phyloP scores from a whole-genome alignment of 2,888 invertebrate genomes.

The Tetranychus truncatus region DNA sequence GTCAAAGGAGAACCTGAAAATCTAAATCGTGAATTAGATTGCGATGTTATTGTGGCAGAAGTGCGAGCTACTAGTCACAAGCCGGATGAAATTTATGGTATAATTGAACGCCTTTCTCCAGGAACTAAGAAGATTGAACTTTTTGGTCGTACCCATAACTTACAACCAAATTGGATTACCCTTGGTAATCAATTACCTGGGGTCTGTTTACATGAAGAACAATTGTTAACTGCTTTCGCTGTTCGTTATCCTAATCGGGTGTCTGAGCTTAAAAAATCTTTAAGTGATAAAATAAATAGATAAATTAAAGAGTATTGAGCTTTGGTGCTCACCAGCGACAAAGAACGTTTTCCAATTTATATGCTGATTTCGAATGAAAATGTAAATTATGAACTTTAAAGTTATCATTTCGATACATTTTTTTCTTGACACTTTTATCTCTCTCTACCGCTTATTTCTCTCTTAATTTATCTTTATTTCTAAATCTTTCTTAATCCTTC shows the following conservation, averaged over 20 bases:
- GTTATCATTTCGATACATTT: neutral
- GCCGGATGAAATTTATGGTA: conserved; percentile 94
- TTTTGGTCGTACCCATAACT: conserved; percentile 89
- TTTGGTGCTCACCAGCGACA: neutral
- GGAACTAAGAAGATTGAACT: conserved; percentile 91
- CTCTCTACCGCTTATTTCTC: neutral
- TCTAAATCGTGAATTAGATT: conserved; percentile 78
- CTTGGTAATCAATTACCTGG: conserved; percentile 92
- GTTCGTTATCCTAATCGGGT: conserved; percentile 5
- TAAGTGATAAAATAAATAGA: neutral
- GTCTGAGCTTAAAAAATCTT: conserved; percentile 4
- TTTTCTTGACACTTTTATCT: neutral
- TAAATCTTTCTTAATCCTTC: neutral
- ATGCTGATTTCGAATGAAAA: neutral
- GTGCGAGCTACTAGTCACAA: conserved; percentile 94
- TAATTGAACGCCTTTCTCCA: conserved; percentile 85
- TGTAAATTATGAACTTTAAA: neutral
- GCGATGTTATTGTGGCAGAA: conserved; percentile 94
- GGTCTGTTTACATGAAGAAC: conserved; percentile 36
- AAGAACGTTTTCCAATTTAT: neutral
- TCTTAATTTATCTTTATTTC: neutral
- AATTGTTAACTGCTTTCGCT: neutral
- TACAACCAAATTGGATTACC: conserved; percentile 91
- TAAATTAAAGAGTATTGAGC: neutral
- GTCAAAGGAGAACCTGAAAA: conserved; percentile 85